Base-by-base conservation (phyloP, 2,888 invertebrate species). In the Ennomos quercinarius region DNA sequence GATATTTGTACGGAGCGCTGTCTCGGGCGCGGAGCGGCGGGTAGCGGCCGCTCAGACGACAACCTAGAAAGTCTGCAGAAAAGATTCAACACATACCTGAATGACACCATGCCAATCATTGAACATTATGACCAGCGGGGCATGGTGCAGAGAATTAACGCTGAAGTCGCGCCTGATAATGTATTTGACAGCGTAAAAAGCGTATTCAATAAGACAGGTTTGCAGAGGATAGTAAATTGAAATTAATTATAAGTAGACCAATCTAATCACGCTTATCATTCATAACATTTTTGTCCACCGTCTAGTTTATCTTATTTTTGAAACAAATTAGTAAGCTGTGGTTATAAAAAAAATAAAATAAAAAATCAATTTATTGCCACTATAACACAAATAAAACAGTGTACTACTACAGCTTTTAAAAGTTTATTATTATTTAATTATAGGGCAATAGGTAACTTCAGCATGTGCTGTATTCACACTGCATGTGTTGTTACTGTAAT, bases 11-110 rank as follows among this genome's bases (percentile, higher is more conserved):
- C 97, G 0, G 91, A 96, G 37, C 94, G 99, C 42, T 99, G 99
- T 81, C 80, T 99, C 54, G 94, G 94, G 5, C 94, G 99, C 63
- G 99, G 99, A 0, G 96, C 96, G 49, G 95, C 95, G 44, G 98
- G 97, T 47, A 98, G 98, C 83, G 99, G 99, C 0, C 95, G 99
- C 10, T 94, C 96, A 1, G 99, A 99, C 83, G 99, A 99, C 84
- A 99, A 99, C 80, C 83, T 95, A 43, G 98, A 98, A 41, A 96
- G 96, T 71, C 89, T 99, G 46, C 95, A 95, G 72, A 98, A 98
- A 80, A 94, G 99, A 60, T 97, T 98, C 73, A 93, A 95, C 69
- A 99, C 98, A 0, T 98, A 98, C 80, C 86, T 95, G 27, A 95
- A 95, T 63, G 97, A 97, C 75, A 98, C 99, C 0, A 93, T 97